Base-by-base conservation (phyloP, 2,888 invertebrate genomes). In the Amaurobius ferox region DNA sequence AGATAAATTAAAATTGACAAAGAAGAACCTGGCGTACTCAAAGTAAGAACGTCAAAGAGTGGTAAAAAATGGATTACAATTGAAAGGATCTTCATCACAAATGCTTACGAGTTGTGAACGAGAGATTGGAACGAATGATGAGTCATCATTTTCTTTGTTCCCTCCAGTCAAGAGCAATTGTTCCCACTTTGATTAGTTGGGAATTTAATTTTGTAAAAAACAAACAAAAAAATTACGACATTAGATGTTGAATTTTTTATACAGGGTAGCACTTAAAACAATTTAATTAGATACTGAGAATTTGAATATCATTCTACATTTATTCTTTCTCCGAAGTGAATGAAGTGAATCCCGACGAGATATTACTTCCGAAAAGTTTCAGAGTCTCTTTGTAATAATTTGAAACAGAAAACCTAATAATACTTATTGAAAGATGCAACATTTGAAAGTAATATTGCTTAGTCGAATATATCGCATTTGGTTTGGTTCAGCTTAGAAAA, bases 1-100 rank as follows among this genome's bases (percentile, higher is more conserved):
- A 55, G 55, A 23, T 19, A 55, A 55, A 55, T 55, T 55, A 55
- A 55, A 55, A 55, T 23, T 55, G 55, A 55, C 55, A 55, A 55
- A 55, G 55, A 23, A 11, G 5, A 23, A 55, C 2, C 2, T 11
- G 1, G 5, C 2, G 23, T 23, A 23, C 19, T 55, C 55, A 55
- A 55, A 55, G 5, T 55, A 55, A 55, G 55, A 23, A 55, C 55
- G 23, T 23, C 23, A 55, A 55, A 55, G 23, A 55, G 23, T 23
- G 19, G 7, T 44, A 23, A 35, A 35, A 55, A 55, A n/a, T 1
- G 19, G 55, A 11, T 55, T 19, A 55, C 55, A 55, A 55, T 23
- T 55, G 23, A 55, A 23, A 3, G 55, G 23, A 55, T 23, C 23
- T 23, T 23, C 23, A 55, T 55, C 1, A 55, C 23, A 55, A 55